These are phyloP conservation scores for Telenomus remus DNA, from an alignment of 1,140 invertebrate genomes.

Conservation along the genomic window DNA sequence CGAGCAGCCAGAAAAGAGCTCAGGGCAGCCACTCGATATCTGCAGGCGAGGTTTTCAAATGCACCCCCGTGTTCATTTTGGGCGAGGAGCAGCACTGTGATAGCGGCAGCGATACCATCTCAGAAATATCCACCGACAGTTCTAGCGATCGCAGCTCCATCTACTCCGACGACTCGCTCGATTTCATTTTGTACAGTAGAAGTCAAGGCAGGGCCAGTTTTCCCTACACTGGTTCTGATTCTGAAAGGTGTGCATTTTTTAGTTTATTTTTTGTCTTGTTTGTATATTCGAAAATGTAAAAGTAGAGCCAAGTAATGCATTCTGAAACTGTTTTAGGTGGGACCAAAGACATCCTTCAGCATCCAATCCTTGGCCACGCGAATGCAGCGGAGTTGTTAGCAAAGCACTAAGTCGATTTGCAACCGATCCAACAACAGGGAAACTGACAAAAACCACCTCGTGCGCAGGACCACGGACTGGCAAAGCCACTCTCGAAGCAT, in stretches of 20 bases:
- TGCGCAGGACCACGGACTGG: conserved; percentile 40
- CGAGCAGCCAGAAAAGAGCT: conserved; percentile 64
- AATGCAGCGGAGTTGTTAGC: conserved; percentile 75
- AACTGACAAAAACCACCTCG: conserved; percentile 22
- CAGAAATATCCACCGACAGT: conserved; percentile 78
- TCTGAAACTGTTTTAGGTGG: conserved; percentile 57
- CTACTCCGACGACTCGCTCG: conserved; percentile 77
- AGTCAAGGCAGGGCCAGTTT: conserved; percentile 69
- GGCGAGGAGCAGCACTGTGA: conserved; percentile 76
- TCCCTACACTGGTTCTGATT: conserved; percentile 65
- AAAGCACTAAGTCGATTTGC: conserved; percentile 75
- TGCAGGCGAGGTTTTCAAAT: conserved; percentile 74
- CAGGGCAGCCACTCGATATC: conserved; percentile 75
- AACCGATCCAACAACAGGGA: conserved; percentile 55
- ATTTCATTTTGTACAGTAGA: conserved; percentile 72
- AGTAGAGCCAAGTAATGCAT: too few relatives aligned
- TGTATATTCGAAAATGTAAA: too few relatives aligned
- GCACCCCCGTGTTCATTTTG: conserved; percentile 75
- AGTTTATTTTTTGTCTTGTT: background rate
- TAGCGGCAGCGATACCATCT: conserved; percentile 76
- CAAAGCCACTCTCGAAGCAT: conserved; percentile 67
- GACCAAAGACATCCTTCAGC: conserved; percentile 62
- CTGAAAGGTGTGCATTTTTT: conserved; percentile 47
- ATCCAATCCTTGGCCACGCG: conserved; percentile 70
- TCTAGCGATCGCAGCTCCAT: conserved; percentile 78